Evolutionary conservation across 2,888 invertebrate genomes (phyloP).

Genomic region (Chrysolina americana): DNA sequence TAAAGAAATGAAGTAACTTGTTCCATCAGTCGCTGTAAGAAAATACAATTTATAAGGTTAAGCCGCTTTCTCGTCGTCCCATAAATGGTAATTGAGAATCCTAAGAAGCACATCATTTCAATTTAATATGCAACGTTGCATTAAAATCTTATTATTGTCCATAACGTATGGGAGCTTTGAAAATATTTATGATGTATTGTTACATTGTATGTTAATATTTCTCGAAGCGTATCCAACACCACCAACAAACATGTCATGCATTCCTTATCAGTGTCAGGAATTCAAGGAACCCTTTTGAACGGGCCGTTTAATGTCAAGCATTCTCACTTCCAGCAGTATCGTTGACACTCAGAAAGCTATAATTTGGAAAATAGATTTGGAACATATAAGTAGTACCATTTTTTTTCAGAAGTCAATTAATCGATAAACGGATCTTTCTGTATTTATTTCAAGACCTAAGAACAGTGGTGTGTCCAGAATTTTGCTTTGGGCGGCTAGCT

Average conservation of each 20-base stretch:
- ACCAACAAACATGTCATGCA: conserved; percentile 26
- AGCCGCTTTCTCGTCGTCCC: neutral
- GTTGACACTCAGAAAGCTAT: no score
- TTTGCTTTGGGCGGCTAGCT: no score
- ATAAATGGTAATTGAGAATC: neutral
- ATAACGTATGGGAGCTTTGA: conserved; percentile 5
- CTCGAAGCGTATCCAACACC: conserved; percentile 15
- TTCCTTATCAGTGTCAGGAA: conserved; percentile 26
- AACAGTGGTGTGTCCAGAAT: no score
- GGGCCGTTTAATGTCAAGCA: neutral
- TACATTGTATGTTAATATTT: conserved; percentile 31
- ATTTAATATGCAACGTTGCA: conserved; percentile 16
- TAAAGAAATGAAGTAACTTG: no score
- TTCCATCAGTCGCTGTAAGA: no score
- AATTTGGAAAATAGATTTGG: no score
- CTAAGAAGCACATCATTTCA: conserved; percentile 19
- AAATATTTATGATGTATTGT: conserved; percentile 33
- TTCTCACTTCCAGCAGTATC: no score
- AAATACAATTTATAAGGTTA: no score
- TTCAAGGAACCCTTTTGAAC: conserved; percentile 11
- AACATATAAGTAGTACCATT: no score
- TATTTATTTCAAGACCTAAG: no score
- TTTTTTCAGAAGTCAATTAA: no score
- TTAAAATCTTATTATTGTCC: conserved; percentile 5
- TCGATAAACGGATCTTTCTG: no score